phyloP scores from a whole-genome alignment of 1,140 invertebrate species.

The Eupristina koningsbergeri region DNA sequence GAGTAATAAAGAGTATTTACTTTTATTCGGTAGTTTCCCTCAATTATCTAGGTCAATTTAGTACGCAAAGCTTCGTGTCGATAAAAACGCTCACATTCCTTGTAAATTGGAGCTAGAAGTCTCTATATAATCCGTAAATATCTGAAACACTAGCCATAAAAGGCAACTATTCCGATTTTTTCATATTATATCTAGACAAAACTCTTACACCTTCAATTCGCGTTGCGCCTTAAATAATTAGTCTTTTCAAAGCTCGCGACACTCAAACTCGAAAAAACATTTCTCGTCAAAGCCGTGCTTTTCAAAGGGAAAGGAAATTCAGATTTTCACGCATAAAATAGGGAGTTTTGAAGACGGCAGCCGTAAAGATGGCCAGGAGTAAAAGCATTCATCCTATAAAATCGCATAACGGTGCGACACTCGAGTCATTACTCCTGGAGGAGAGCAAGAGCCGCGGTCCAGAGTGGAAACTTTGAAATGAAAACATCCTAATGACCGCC shows the following conservation, averaged over 20 bases:
- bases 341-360: too few relatives aligned
- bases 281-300: too few relatives aligned
- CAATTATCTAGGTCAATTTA: neutral
- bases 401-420: slow-evolving; percentile 6
- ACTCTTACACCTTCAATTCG: too few relatives aligned
- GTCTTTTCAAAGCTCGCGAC: too few relatives aligned
- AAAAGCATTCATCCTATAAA: too few relatives aligned
- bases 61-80: neutral
- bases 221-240: too few relatives aligned
- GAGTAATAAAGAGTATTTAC: neutral
- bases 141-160: neutral
- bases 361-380: too few relatives aligned
- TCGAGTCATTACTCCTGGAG: neutral
- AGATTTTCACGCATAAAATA: too few relatives aligned
- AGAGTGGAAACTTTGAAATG: neutral
- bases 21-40: slow-evolving; percentile 10
- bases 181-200: neutral
- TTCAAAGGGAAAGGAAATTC: too few relatives aligned
- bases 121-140: slow-evolving; percentile 19
- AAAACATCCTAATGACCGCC: slow-evolving; percentile 29
- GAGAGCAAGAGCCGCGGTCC: neutral
- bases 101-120: slow-evolving; percentile 11
- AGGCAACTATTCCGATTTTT: neutral
- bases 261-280: too few relatives aligned
- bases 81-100: slow-evolving; percentile 26